phyloP scores from a whole-genome alignment of 2,888 invertebrate genomes.

The Tenthredo livida region DNA sequence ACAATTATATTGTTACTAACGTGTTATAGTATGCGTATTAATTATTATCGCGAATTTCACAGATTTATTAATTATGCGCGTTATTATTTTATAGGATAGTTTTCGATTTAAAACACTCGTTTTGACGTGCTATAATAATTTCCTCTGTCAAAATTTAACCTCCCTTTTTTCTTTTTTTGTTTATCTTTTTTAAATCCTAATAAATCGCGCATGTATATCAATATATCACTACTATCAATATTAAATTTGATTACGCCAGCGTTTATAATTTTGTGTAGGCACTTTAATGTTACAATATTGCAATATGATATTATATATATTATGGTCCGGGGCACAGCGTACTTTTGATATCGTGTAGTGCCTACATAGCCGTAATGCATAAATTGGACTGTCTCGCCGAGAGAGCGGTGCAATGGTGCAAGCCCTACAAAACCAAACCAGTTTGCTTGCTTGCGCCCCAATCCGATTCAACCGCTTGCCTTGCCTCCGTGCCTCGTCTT shows the following conservation, averaged over 20 bases:
- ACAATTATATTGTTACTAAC: constrained; percentile 8
- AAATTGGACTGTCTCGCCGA: constrained; percentile 77
- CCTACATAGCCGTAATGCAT: constrained; percentile 79
- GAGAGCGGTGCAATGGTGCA: constrained; percentile 76
- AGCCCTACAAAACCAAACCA: constrained; percentile 77
- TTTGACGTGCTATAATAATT: constrained; percentile 20
- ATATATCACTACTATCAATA: constrained; percentile 2
- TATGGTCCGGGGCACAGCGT: constrained; percentile 52
- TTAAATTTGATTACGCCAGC: constrained; percentile 45
- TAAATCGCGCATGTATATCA: neutral
- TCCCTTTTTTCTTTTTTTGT: neutral
- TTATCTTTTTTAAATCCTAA: neutral
- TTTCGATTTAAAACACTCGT: neutral
- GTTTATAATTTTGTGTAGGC: constrained; percentile 71
- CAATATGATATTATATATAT: constrained; percentile 58
- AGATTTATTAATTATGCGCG: neutral
- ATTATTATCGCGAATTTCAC: constrained; percentile 13
- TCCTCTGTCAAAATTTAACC: neutral
- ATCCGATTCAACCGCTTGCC: constrained; percentile 75
- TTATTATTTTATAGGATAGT: neutral
- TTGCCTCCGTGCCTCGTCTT: constrained; percentile 70
- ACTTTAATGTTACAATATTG: constrained; percentile 71
- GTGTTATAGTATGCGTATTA: neutral
- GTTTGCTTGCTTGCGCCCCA: constrained; percentile 74
- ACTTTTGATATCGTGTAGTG: constrained; percentile 72